Percentiles rank a stretch among this genome's conserved stretches.
These are phyloP conservation scores for Ostrea denselamellosa DNA, from an alignment of 1,140 invertebrate species.

Conservation along the genomic window DNA sequence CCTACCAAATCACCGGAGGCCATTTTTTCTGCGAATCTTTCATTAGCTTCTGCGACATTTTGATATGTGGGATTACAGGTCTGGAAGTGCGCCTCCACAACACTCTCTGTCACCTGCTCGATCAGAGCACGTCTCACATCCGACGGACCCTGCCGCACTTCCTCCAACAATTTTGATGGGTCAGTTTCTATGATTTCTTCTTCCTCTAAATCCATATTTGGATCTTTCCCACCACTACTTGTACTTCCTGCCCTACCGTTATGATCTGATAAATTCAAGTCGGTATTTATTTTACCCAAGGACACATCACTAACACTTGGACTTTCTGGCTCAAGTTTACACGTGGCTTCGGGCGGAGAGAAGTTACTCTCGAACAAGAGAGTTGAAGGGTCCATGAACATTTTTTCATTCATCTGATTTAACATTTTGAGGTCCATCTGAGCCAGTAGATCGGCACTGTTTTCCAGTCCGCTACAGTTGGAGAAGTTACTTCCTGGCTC, in stretches of 20 bases:
- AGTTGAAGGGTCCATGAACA: constrained; percentile 30
- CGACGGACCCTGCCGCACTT: constrained; percentile 87
- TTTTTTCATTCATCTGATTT: constrained; percentile 14
- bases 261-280: not conserved
- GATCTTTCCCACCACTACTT: not conserved
- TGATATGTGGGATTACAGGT: constrained; percentile 97
- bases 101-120: constrained; percentile 82
- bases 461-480: not conserved
- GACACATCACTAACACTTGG: not conserved
- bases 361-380: not conserved
- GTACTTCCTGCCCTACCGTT: not conserved
- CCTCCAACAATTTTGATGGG: constrained; percentile 63
- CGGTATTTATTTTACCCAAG: not conserved
- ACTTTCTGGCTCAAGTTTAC: constrained; percentile 39
- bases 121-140: constrained; percentile 82
- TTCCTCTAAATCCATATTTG: constrained; percentile 25
- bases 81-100: constrained; percentile 94
- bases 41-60: constrained; percentile 85
- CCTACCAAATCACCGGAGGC: constrained; percentile 47
- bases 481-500: constrained; percentile 37
- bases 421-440: constrained; percentile 26
- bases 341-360: constrained; percentile 10
- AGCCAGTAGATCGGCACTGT: not conserved
- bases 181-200: constrained; percentile 51
- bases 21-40: constrained; percentile 59